Evolutionary conservation across 2,888 invertebrate species (phyloP), one percentile per base, ranked within the genome.

Genomic region (Orthonevra nobilis): DNA sequence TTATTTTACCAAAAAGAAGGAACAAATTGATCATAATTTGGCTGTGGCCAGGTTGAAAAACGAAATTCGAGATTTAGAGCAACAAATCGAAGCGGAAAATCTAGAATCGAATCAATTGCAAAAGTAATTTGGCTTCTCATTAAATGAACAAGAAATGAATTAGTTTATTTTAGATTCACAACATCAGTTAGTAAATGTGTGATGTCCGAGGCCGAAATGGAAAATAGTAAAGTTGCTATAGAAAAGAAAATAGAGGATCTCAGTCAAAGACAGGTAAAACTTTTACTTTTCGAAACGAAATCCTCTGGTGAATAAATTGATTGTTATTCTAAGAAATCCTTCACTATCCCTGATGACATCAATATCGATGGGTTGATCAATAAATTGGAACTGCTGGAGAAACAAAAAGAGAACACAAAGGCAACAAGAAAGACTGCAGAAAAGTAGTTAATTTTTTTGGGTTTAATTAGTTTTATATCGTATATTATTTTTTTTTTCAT

Each of bases 301-400:
- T 19, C 4, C 1, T 14, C n/a, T 36, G 12, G 12, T 26, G 23
- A 4, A 19, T 23, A 1, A n/a, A n/a, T 56, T 12, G 1, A 23
- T 42, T 40, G 7, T 10, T 36, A 26, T 1, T 82, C 82, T 12
- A 19, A 84, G 83, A 82, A 81, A 10, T 66, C 77, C 0, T 68
- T 85, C 4, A 63, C 68, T 5, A 63, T 83, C 19, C 85, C 85
- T 0, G 83, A 83, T 3, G 83, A 86, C 46, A 73, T 86, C 1
- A 85, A 85, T 54, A 83, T 87, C 1, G 86, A 86, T 54, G 83
- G 85, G 14, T 40, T 87, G 10, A 85, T 87, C 2, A 83, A 83
- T 9, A 87, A 87, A 64, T 69, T 87, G 1, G 83, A 86, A 9
- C 14, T 82, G 7, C 52, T 87, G 30, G 72, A 81, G 56, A 68